phyloP scores from a whole-genome alignment of 35 echinoderm and acorn worm genomes.

The Lytechinus pictus region DNA sequence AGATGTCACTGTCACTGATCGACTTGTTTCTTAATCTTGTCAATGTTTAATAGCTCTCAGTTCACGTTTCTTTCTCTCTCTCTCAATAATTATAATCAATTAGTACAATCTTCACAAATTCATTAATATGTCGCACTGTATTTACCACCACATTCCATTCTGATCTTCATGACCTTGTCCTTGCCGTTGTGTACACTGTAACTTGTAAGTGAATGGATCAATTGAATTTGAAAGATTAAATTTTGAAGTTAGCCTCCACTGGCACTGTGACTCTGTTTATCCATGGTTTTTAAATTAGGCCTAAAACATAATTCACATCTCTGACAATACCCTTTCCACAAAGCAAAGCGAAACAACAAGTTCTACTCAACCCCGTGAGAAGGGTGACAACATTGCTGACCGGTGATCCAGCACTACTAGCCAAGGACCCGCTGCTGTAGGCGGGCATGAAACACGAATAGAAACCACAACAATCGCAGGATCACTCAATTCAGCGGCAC shows the following conservation, averaged over 20 bases:
- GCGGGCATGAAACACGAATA: not conserved
- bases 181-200: too few relatives aligned
- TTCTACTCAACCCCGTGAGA: not conserved
- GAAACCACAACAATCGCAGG: conserved; percentile 1
- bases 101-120: too few relatives aligned
- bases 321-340: not conserved
- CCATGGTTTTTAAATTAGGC: not conserved
- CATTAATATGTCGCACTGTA: too few relatives aligned
- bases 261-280: not conserved
- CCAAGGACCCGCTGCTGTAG: not conserved
- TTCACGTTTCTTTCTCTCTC: too few relatives aligned
- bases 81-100: too few relatives aligned
- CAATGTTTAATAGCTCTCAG: too few relatives aligned
- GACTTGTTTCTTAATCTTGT: too few relatives aligned
- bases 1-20: too few relatives aligned
- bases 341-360: not conserved
- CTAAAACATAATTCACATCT: not conserved
- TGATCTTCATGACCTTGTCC: too few relatives aligned
- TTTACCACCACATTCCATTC: too few relatives aligned
- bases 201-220: too few relatives aligned
- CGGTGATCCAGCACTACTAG: not conserved
- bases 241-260: not conserved
- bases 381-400: not conserved
- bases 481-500: not conserved
- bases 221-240: too few relatives aligned